Percentiles rank a stretch among this genome's conserved stretches.
These are phyloP conservation scores for Bimastos eiseni DNA, from an alignment of 2,888 invertebrate genomes.

Conservation along the genomic window DNA sequence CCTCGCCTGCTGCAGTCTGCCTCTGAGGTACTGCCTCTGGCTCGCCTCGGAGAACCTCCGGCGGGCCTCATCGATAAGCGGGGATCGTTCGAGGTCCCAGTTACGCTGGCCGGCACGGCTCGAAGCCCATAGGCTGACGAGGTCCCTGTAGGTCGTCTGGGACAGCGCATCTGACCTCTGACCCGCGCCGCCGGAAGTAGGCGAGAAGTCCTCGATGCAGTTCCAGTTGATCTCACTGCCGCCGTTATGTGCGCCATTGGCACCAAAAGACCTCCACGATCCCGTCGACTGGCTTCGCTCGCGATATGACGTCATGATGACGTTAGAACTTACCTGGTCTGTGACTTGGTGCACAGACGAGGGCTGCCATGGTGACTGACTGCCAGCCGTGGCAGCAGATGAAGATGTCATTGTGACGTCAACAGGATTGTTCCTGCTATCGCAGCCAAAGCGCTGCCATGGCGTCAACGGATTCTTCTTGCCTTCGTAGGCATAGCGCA, in stretches of 20 bases:
- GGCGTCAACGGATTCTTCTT: not conserved
- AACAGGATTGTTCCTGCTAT: not conserved
- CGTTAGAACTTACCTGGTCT: not conserved
- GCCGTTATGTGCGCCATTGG: not conserved
- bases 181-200: not conserved
- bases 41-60: conserved; percentile 19
- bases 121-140: not conserved
- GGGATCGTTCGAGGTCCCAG: not conserved
- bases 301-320: not conserved
- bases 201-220: not conserved
- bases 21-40: not conserved
- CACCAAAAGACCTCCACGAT: not conserved
- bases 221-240: not conserved
- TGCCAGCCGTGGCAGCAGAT: not conserved
- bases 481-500: not conserved
- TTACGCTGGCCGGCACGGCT: not conserved
- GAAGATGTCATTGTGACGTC: not conserved
- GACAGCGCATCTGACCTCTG: not conserved
- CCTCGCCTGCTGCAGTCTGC: not conserved
- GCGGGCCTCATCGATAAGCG: not conserved
- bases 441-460: not conserved
- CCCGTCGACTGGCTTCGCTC: conserved; percentile 1
- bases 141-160: not conserved
- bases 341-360: not conserved
- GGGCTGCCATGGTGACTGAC: not conserved